Evolutionary conservation across 2,113 vertebrate species (phyloP), one percentile per base, ranked within the genome.

Genomic region (Neodontobutis hainanensis): DNA sequence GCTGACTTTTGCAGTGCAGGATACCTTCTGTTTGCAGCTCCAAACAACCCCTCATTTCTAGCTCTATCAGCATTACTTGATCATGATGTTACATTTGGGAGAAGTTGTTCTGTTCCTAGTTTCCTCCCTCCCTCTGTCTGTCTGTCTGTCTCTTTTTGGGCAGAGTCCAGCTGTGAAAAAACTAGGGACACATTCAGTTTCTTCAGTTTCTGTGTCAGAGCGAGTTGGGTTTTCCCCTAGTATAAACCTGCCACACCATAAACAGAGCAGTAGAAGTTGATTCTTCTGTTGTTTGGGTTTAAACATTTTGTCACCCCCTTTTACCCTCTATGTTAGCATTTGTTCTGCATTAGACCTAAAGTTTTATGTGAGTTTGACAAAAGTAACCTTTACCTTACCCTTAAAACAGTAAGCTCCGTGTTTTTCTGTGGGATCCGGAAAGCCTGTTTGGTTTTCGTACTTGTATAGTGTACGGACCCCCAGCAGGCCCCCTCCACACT

Each of bases 381-480:
- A 27, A 27, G 19, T 27, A 27, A 27, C 19, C 19, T 27, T 27
- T 27, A 38, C 42, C 92, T 95, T 90, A 98, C 96, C 92, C 88
- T 94, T 93, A 57, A 94, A 96, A 91, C 97, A 99, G 93, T 93
- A 98, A 34, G 91, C 95, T 85, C 95, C 95, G 85, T 94, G 91
- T 79, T 85, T 92, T 70, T 93, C 91, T 3, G 83, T 75, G 69
- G 93, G 91, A 61, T 88, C 59, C 16, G 97, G 97, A 86, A 89
- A 98, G 73, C 94, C 94, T 7, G 95, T 98, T 69, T 95, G 96
- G 92, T 98, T 95, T 68, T 91, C 65, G 89, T 92, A 92, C 78
- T 92, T 95, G 87, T 96, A 98, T 82, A 96, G 92, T 46, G 95
- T 98, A 80, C 96, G 93, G 60, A 99, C 95, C 49, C 97, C 97